phyloP scores from a whole-genome alignment of 2,797 vertebrate genomes.

The Anomalospiza imberbis region DNA sequence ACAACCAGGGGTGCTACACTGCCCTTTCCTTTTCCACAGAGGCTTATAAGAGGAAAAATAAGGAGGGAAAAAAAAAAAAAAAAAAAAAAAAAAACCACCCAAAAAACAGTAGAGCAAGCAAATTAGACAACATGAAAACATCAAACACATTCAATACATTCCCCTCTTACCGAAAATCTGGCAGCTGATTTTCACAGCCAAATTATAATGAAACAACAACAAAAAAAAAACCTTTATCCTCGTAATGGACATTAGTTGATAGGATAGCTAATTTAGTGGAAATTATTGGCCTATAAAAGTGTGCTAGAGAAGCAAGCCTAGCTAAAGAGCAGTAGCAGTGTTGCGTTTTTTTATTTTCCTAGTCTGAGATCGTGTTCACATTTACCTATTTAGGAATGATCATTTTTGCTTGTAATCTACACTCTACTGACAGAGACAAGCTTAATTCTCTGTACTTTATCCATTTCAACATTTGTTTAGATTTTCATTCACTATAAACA shows the following conservation, averaged over 20 bases:
- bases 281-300: not conserved
- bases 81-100: no score
- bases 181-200: not conserved
- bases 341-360: not conserved
- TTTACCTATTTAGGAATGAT: not conserved
- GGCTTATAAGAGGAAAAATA: not conserved
- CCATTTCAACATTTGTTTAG: not conserved
- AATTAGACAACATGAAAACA: not conserved
- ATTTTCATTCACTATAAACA: not conserved
- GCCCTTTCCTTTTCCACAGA: not conserved
- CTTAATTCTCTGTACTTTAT: not conserved
- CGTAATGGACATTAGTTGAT: conserved; percentile 11
- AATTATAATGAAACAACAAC: not conserved
- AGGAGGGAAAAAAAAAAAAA: not conserved
- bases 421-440: not conserved
- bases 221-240: not conserved
- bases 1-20: not conserved
- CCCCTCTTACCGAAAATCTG: not conserved
- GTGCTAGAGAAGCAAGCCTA: not conserved
- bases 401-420: not conserved
- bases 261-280: conserved; percentile 1
- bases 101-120: not conserved
- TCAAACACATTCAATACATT: not conserved
- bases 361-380: not conserved
- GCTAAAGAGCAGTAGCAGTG: not conserved